Evolutionary conservation across 2,888 invertebrate genomes (phyloP), one percentile per base, ranked within the genome.

Genomic region (Isotomurus palustris): DNA sequence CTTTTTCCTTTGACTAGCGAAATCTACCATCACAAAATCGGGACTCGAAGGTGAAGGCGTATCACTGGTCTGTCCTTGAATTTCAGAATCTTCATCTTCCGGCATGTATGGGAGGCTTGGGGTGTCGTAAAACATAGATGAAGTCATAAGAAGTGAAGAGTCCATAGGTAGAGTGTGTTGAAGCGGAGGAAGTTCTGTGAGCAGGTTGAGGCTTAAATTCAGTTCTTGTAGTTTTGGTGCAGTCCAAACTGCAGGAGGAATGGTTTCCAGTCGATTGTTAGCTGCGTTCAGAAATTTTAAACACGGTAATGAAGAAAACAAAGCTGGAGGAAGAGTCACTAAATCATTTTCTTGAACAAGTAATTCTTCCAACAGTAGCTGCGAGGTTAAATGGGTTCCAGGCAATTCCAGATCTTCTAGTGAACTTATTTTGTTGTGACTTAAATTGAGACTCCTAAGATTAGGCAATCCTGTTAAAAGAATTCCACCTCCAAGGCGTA

Each of bases 341-440:
- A 99, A 77, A 2, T 91, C 82, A 76, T 94, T 60, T 56, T 82
- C 82, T 76, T 91, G 88, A n/a, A 97, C 74, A 72, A 90, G 90
- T 28, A 97, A 76, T 73, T 95, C 95, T 72, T 94, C 93, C 55
- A 96, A 76, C 43, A 86, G 84, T 0, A 91, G 89, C 71, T 87
- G 87, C 4, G 81, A 35, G 21, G 65, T 65, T 21, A 12, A 5
- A 21, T 25, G 14, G 3, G 47, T 40, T 25, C 52, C 48, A 6
- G 68, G 67, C 29, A 70, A 64, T 28, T 59, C 55, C 1, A 93
- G 77, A 41, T 83, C 82, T 68, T 89, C 88, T n/a, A n/a, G n/a
- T n/a, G n/a, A n/a, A n/a, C n/a, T n/a, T 49, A 92, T 80, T 78
- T 88, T 91, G 75, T 94, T 94, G 75, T 92, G 91, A 0, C 91